Base-by-base conservation (phyloP, 2,113 vertebrate species). In the Corythornis madagascariensis region DNA sequence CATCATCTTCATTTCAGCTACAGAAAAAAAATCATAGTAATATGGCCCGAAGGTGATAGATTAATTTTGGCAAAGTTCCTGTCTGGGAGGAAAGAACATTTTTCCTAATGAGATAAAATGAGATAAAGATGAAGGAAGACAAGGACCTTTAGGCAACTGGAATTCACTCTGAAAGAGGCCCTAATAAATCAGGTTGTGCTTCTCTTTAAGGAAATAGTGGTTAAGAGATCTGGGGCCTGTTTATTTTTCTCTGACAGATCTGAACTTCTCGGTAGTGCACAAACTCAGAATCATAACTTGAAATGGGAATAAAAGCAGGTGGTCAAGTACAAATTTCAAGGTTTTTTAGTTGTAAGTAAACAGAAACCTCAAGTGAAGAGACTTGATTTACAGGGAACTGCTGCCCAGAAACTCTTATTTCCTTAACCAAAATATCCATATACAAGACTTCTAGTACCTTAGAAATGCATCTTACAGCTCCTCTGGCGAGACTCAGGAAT, bases 11-110 rank as follows among this genome's bases (percentile, higher is more conserved):
- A 35, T 38, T 59, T 91, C 67, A 79, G 55, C 91, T 93, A 94
- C 67, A 94, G 88, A 94, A 90, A 78, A 94, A 95, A 94, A 95
- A 94, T 92, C 89, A 89, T 48, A 84, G n/a, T 89, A 95, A 89
- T 89, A 86, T 19, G 33, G 81, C 63, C 91, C 82, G 93, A 95
- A 93, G 80, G 81, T 93, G 93, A 94, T 89, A 93, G 93, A 95
- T 95, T 94, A 92, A 96, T 95, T 95, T 92, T 92, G 85, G 75
- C 67, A 73, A 66, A 8, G 52, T 88, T 94, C 79, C 67, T 89
- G 75, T 76, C 88, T 88, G 50, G 55, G 52, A 92, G 89, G 82
- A 95, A 93, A 91, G 75, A 95, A 91, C 79, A 63, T 73, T 96
- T 88, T 95, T 88, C 75, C 64, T 95, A 96, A 52, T 52, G 50